Evolutionary conservation across 1,140 invertebrate species (phyloP).

Genomic region (Drosophila varians): DNA sequence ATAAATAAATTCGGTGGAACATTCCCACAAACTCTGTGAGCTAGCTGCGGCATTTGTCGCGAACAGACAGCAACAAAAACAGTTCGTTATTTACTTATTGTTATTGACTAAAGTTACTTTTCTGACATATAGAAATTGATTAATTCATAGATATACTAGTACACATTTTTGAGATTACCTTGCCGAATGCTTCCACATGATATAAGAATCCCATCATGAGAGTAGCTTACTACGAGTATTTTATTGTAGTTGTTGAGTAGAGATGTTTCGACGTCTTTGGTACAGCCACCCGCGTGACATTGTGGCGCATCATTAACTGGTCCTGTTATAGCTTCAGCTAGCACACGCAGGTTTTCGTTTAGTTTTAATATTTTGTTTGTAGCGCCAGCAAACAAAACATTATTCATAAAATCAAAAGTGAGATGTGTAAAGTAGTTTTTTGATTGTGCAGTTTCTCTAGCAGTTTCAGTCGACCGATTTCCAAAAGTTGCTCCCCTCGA

Average conservation of each 20-base stretch:
- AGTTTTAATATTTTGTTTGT: constrained; percentile 94
- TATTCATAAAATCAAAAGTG: constrained; percentile 84
- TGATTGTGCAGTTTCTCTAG: constrained; percentile 10
- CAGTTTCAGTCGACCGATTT: constrained; percentile 33
- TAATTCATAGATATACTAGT: neutral
- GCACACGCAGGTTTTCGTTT: constrained; percentile 88
- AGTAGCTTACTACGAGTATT: constrained; percentile 93
- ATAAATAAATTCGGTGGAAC: too few species aligned
- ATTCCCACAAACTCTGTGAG: too few species aligned
- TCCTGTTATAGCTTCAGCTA: constrained; percentile 88
- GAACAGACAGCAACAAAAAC: too few species aligned
- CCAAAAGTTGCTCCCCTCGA: constrained; percentile 25
- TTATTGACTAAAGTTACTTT: too few species aligned
- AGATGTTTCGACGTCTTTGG: constrained; percentile 87
- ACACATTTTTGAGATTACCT: constrained; percentile 83
- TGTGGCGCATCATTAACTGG: constrained; percentile 93
- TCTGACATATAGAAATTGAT: too few species aligned
- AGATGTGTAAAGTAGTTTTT: constrained; percentile 85
- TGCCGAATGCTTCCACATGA: constrained; percentile 94
- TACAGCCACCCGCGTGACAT: constrained; percentile 94
- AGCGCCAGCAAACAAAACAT: constrained; percentile 91
- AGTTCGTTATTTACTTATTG: too few species aligned
- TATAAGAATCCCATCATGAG: constrained; percentile 89
- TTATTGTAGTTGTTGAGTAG: constrained; percentile 95
- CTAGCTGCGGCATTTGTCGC: too few species aligned